Conservation (phyloP, 92 coral and sea anemone species). For the Pocillopora meandrina region DNA sequence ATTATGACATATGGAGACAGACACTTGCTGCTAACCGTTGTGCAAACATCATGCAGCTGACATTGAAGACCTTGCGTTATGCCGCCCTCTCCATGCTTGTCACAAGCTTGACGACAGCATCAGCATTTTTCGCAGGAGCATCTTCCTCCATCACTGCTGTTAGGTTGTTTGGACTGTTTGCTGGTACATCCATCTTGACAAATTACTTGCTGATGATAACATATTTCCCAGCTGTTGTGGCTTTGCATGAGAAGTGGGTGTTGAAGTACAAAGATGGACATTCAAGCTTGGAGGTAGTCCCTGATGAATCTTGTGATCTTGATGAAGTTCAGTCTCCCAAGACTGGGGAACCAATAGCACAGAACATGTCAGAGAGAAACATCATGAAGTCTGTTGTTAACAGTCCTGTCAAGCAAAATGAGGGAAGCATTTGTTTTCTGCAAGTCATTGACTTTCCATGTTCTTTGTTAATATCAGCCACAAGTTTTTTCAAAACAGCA, state of each 20-base stretch:
- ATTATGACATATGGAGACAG: slow-evolving; percentile 94
- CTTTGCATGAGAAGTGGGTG: slow-evolving; percentile 81
- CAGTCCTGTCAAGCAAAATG: background rate
- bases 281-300: background rate
- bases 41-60: slow-evolving; percentile 68
- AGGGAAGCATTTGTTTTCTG: slow-evolving; percentile 18
- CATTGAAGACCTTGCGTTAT: slow-evolving; percentile 78
- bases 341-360: background rate
- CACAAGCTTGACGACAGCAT: slow-evolving; percentile 95
- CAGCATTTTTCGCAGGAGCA: slow-evolving; percentile 90
- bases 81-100: slow-evolving; percentile 97
- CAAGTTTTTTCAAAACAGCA: slow-evolving; percentile 41
- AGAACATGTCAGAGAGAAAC: slow-evolving; percentile 24
- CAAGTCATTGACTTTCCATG: slow-evolving; percentile 79
- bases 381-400: background rate
- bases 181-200: slow-evolving; percentile 84
- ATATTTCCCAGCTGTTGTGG: slow-evolving; percentile 86
- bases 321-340: background rate
- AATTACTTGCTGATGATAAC: slow-evolving; percentile 91
- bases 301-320: background rate
- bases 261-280: slow-evolving; percentile 55
- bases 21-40: slow-evolving; percentile 66
- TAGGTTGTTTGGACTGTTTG: slow-evolving; percentile 87
- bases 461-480: slow-evolving; percentile 47
- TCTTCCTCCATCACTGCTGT: slow-evolving; percentile 86